A percentile compares a stretch with the other conserved stretches of the same genome.
Conservation (phyloP, 2,113 vertebrate genomes). For the Microtus montanus region DNA sequence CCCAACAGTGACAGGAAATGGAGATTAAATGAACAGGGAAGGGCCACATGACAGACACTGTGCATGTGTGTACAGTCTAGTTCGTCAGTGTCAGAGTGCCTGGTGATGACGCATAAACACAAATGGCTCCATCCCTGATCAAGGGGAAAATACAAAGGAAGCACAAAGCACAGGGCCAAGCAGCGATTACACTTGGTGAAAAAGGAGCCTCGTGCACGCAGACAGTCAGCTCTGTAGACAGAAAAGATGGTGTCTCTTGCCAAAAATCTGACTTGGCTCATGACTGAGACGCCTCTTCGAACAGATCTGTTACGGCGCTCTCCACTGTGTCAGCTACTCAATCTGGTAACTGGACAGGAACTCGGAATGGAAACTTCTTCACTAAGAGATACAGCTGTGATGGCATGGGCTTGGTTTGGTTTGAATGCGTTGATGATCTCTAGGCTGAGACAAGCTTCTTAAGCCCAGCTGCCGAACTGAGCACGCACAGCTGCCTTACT, state of each 20-base stretch:
- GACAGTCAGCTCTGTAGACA: conserved; percentile 6
- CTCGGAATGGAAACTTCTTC: conserved; percentile 6
- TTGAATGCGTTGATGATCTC: not conserved
- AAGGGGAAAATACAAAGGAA: not conserved
- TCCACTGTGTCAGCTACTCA: conserved; percentile 14
- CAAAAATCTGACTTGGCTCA: conserved; percentile 17
- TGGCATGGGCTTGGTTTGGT: not conserved
- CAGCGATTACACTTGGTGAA: not conserved
- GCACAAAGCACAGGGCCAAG: not conserved
- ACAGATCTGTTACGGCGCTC: not conserved
- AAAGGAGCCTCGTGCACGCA: not conserved
- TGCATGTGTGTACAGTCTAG: accelerated
- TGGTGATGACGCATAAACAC: accelerated
- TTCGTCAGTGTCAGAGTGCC: not conserved
- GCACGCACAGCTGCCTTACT: not conserved
- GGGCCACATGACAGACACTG: not conserved
- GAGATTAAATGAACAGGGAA: not conserved
- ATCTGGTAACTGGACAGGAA: not conserved
- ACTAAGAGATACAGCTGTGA: conserved; percentile 36
- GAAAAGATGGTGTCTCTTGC: not conserved
- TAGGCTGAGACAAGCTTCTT: not conserved
- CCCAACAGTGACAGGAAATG: not conserved
- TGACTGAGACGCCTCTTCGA: not conserved
- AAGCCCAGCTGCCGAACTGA: not conserved
- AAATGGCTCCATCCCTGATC: not conserved